Evolutionary conservation across 2,797 vertebrate genomes (phyloP).

Genomic region (Macroramphosus scolopax): DNA sequence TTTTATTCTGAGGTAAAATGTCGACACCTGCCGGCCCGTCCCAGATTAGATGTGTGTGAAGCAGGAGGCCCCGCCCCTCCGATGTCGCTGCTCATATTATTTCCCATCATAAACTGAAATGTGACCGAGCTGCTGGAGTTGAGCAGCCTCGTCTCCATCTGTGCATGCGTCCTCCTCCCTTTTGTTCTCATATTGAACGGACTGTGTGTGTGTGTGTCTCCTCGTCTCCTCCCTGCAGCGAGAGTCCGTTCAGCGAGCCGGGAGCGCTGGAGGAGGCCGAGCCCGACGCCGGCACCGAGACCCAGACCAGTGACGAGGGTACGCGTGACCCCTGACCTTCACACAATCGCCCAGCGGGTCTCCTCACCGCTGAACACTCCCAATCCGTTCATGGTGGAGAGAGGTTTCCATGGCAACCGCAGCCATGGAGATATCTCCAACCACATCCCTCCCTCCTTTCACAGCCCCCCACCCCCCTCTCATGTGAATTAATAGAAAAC

Average conservation of each 20-base stretch:
- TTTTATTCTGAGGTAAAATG: no score
- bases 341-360: conserved; percentile 34
- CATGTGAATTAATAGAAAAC: conserved; percentile 41
- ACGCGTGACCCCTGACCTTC: conserved; percentile 62
- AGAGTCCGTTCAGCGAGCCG: conserved; percentile 97
- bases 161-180: conserved; percentile 31
- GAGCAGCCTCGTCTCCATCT: conserved; percentile 26
- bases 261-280: conserved; percentile 94
- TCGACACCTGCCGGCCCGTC: no score
- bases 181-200: conserved; percentile 41
- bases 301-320: conserved; percentile 97
- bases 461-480: conserved; percentile 7
- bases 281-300: conserved; percentile 90
- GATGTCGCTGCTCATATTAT: no score
- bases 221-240: conserved; percentile 70
- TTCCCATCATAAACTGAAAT: no score
- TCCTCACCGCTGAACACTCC: conserved; percentile 16
- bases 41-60: no score
- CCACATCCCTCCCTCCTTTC: conserved; percentile 17
- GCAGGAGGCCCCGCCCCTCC: no score
- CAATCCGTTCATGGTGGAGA: conserved; percentile 35
- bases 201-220: no score
- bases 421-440: conserved; percentile 61
- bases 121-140: no score
- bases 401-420: conserved; percentile 70